phyloP scores from a whole-genome alignment of 2,113 vertebrate species.

The Emydocephalus ijimae region DNA sequence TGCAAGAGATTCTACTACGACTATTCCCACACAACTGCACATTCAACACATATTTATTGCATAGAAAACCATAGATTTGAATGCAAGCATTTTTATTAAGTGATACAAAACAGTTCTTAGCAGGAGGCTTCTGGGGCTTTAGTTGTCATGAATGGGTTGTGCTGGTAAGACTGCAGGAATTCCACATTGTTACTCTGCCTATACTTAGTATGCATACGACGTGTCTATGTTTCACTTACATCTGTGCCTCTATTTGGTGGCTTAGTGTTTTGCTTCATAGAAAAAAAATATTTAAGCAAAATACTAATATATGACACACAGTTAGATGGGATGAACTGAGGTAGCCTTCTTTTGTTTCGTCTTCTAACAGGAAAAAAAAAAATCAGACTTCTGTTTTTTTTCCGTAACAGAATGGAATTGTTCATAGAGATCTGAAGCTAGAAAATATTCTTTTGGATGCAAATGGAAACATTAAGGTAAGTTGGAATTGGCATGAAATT shows the following conservation, averaged over 20 bases:
- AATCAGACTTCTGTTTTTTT: not conserved
- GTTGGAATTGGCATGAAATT: not conserved
- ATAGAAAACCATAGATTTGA: not conserved
- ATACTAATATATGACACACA: not conserved
- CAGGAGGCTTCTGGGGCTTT: not conserved
- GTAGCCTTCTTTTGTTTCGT: not conserved
- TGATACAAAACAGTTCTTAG: not conserved
- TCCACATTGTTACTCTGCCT: too few species aligned
- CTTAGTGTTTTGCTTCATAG: not conserved
- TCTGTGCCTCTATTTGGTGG: not conserved
- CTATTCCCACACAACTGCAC: not conserved
- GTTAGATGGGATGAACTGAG: rapidly evolving
- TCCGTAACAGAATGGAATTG: constrained; percentile 83
- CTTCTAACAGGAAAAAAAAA: not conserved
- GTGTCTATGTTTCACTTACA: not conserved
- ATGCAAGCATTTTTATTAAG: not conserved
- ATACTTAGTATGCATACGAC: not conserved
- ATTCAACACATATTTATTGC: not conserved
- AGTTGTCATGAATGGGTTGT: not conserved
- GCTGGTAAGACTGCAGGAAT: not conserved
- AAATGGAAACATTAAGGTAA: constrained; percentile 90
- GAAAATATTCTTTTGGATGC: constrained; percentile 95
- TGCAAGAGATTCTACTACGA: not conserved
- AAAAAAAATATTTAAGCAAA: not conserved
- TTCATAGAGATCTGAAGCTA: constrained; percentile 94